Evolutionary conservation across 1,140 invertebrate genomes (phyloP), one percentile per base, ranked within the genome.

Genomic region (Dendrolimus kikuchii): DNA sequence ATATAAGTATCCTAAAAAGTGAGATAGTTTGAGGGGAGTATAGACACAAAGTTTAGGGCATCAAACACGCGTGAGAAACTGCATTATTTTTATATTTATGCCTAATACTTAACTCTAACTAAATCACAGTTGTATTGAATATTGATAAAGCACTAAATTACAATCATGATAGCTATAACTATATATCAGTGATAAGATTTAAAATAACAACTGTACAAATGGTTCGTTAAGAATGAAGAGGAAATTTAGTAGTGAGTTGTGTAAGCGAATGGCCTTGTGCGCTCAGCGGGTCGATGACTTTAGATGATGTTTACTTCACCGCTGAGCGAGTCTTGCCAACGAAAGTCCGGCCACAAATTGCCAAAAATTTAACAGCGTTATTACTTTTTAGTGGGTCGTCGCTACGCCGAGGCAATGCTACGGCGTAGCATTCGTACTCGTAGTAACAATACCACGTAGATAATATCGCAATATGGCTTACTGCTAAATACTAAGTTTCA

Each of bases 191-290:
- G 3, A 23, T 23, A 23, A 23, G 23, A 23, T 23, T 23, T 23
- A 23, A 23, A 23, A 23, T 23, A 23, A 23, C 23, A 23, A 23
- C 1, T 23, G 23, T 23, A 49, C 41, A 46, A 60, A 53, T 59
- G 53, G 39, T 41, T 58, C 51, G 9, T 56, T 53, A 49, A 56
- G 53, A 59, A 59, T 64, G 60, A 65, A 65, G 64, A 64, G 50
- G 55, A 64, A 62, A 63, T 77, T 71, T 73, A 59, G 57, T 73
- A 65, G 57, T 49, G 50, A 71, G 75, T 78, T 77, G 76, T 77
- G 68, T 76, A 81, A 83, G 77, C 66, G 68, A 70, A 62, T 80
- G 77, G 77, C 80, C 78, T 84, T 80, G 77, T 55, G 63, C 59
- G 55, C 55, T 51, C 57, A 48, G 55, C 59, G 60, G 79, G 79